A percentile compares a stretch with the other conserved stretches of the same genome.
Conservation (phyloP, 2,888 invertebrate species). For the Gastrophysa polygoni region DNA sequence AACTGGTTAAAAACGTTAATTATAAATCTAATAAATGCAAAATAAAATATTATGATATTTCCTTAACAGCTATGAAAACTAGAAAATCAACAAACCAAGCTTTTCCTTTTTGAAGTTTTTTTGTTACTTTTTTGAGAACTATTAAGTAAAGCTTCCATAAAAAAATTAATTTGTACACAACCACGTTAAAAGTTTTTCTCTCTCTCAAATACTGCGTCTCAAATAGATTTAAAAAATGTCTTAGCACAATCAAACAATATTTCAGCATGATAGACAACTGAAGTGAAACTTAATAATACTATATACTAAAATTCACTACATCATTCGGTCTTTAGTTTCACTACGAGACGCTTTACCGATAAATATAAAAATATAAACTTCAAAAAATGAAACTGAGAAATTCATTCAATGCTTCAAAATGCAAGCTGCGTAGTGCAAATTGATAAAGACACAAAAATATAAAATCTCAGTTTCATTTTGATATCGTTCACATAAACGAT, state of each 20-base stretch:
- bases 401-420: not conserved
- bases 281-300: not conserved
- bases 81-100: not conserved
- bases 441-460: too few relatives aligned
- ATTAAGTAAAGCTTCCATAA: not conserved
- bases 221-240: not conserved
- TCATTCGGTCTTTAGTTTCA: not conserved
- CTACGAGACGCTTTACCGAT: not conserved
- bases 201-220: not conserved
- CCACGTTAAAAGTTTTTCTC: not conserved
- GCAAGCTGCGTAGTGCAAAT: too few relatives aligned
- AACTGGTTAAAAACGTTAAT: constrained; percentile 16
- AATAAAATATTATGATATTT: constrained; percentile 1
- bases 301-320: not conserved
- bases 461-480: not conserved
- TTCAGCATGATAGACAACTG: not conserved
- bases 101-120: not conserved
- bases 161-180: not conserved
- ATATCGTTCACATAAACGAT: not conserved
- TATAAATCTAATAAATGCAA: constrained; percentile 5
- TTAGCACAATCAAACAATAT: not conserved
- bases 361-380: not conserved
- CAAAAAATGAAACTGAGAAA: not conserved
- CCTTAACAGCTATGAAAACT: not conserved
- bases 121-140: not conserved